A percentile compares a stretch with the other conserved stretches of the same genome.
phyloP scores from a whole-genome alignment of 2,797 vertebrate genomes.

The Neomorphus geoffroyi region DNA sequence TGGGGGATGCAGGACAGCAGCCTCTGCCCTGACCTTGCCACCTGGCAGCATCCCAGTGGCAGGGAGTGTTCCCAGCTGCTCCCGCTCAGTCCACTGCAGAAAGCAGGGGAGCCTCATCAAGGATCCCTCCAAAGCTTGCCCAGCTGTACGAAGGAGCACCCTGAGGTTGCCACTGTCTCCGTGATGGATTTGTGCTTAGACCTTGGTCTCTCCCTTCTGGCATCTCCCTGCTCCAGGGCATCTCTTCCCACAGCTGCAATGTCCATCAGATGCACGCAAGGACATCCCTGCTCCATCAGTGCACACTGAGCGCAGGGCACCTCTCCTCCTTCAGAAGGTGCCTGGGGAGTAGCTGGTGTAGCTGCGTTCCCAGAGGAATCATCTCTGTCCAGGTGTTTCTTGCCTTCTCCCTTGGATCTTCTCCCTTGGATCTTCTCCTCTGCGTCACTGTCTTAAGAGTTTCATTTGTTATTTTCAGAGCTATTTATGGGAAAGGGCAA shows the following conservation, averaged over 20 bases:
- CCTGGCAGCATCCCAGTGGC: too few species aligned
- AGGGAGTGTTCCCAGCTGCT: too few species aligned
- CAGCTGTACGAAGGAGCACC: background rate
- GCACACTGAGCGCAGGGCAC: background rate
- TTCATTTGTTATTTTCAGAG: background rate
- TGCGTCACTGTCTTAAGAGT: background rate
- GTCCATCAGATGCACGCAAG: rapidly evolving
- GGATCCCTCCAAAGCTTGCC: background rate
- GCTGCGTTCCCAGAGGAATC: background rate
- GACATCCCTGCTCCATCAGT: rapidly evolving
- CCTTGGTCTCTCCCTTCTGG: background rate
- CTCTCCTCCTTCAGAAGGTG: background rate
- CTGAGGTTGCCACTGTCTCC: background rate
- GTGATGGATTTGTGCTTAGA: rapidly evolving
- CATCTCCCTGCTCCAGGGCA: background rate
- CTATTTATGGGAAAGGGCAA: background rate
- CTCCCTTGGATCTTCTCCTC: too few species aligned
- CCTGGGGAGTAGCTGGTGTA: background rate
- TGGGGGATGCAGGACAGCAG: too few species aligned
- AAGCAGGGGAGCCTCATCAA: too few species aligned
- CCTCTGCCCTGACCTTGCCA: background rate
- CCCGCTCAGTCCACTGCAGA: too few species aligned
- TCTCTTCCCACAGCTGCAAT: background rate
- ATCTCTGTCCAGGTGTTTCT: background rate
- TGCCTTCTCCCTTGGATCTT: too few species aligned